A percentile compares a stretch with the other conserved stretches of the same genome.
Conservation (phyloP, 2,797 vertebrate genomes). For the Triplophysa yarkandensis region DNA sequence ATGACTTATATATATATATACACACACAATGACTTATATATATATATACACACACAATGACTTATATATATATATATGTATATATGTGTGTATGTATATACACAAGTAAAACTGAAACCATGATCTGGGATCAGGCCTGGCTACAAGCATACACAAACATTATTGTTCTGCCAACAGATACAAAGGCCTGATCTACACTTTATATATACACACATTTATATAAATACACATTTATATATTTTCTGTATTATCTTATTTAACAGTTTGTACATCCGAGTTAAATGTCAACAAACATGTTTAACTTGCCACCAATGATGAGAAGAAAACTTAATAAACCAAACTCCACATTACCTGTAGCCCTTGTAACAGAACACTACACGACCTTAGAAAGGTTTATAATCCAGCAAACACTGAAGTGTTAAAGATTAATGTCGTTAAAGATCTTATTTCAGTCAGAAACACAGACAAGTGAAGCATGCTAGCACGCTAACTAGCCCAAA, state of each 20-base stretch:
- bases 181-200: neutral
- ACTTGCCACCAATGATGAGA: conserved; percentile 18
- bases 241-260: too few relatives aligned
- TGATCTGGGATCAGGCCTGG: conserved; percentile 25
- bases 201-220: too few relatives aligned
- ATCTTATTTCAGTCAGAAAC: conserved; percentile 3
- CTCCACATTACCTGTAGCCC: neutral
- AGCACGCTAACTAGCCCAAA: conserved; percentile 46
- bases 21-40: too few relatives aligned
- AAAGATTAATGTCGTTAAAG: conserved; percentile 14
- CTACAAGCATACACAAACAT: conserved; percentile 10
- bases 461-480: conserved; percentile 31
- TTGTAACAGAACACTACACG: neutral
- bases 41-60: too few relatives aligned
- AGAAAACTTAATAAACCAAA: conserved; percentile 37
- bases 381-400: neutral
- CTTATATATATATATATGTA: neutral
- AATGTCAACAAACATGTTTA: conserved; percentile 7
- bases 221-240: too few relatives aligned
- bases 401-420: neutral
- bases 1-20: too few relatives aligned
- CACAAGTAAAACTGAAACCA: conserved; percentile 21
- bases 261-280: too few relatives aligned
- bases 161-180: conserved; percentile 12
- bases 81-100: conserved; percentile 1